Percentiles rank a stretch among this genome's conserved stretches.
phyloP scores from a whole-genome alignment of 2,113 vertebrate species.

The Tichodroma muraria region DNA sequence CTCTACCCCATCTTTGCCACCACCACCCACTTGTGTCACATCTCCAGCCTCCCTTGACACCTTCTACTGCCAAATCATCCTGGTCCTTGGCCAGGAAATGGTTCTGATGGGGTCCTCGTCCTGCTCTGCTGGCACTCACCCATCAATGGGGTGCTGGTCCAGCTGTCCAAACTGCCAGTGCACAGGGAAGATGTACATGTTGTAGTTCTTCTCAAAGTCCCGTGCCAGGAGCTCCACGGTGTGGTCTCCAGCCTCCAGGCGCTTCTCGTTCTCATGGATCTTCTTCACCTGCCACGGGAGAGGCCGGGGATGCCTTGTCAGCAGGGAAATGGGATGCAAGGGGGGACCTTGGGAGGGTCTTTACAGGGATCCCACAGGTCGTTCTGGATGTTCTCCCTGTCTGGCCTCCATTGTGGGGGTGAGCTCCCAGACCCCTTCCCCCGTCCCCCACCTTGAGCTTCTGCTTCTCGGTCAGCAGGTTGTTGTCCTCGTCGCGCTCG shows the following conservation, averaged over 20 bases:
- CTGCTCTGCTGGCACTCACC: constrained; percentile 69
- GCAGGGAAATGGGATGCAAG: neutral
- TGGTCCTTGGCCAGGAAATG: neutral
- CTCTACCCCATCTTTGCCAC: neutral
- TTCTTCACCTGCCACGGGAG: constrained; percentile 84
- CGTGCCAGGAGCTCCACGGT: constrained; percentile 90
- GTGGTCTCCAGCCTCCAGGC: constrained; percentile 90
- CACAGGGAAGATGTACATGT: constrained; percentile 99
- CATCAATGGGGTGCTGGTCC: constrained; percentile 91
- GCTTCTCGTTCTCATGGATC: constrained; percentile 96
- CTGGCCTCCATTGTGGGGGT: fast-evolving
- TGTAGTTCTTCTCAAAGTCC: constrained; percentile 99
- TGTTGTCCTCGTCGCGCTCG: constrained; percentile 90
- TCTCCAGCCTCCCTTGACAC: neutral
- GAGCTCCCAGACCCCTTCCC: neutral
- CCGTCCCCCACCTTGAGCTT: constrained; percentile 83
- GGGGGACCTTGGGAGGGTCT: neutral
- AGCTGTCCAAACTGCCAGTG: constrained; percentile 99
- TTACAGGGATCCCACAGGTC: neutral
- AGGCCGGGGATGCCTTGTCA: neutral
- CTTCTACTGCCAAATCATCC: neutral
- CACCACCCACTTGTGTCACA: neutral
- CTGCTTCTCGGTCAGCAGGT: constrained; percentile 96
- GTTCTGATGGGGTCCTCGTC: fast-evolving
- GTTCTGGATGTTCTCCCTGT: neutral